Percentiles rank a stretch among this genome's conserved stretches.
These are phyloP conservation scores for Drosophila simulans DNA, from an alignment of 1,140 invertebrate genomes.

Conservation along the genomic window DNA sequence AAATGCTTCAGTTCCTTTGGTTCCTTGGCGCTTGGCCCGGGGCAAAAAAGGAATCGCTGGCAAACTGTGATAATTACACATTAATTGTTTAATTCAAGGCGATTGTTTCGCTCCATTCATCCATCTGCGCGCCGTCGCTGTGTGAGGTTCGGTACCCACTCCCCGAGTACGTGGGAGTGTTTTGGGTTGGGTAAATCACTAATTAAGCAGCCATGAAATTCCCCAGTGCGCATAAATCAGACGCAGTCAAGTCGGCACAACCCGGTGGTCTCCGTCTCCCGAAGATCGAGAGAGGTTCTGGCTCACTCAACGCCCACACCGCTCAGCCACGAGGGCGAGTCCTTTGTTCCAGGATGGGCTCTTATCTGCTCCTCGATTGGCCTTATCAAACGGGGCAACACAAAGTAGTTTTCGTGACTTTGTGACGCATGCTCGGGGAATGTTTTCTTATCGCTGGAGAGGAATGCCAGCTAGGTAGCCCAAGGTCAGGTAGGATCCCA, in stretches of 20 bases:
- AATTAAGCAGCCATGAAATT: slow-evolving; percentile 72
- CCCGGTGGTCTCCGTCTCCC: slow-evolving; percentile 42
- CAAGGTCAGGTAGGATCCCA: slow-evolving; percentile 34
- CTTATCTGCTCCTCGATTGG: slow-evolving; percentile 6
- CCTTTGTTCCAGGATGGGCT: slow-evolving; percentile 45
- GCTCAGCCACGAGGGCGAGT: slow-evolving; percentile 10
- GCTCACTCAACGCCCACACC: slow-evolving; percentile 33
- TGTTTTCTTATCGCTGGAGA: slow-evolving; percentile 34
- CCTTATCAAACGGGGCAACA: slow-evolving; percentile 35
- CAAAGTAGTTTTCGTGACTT: slow-evolving; percentile 33
- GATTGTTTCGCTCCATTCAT: slow-evolving; percentile 56
- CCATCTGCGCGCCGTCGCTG: slow-evolving; percentile 41
- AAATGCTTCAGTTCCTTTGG: slow-evolving; percentile 16
- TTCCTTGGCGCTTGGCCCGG: slow-evolving; percentile 45
- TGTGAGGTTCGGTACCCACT: slow-evolving; percentile 62
- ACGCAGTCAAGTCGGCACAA: slow-evolving; percentile 26
- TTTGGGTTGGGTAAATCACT: slow-evolving; percentile 56
- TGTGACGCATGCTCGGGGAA: slow-evolving; percentile 61
- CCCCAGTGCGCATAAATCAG: slow-evolving; percentile 58
- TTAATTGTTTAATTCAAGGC: slow-evolving; percentile 77
- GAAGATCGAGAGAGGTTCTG: slow-evolving; percentile 10
- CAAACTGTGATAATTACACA: slow-evolving; percentile 81
- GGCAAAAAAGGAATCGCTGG: slow-evolving; percentile 48
- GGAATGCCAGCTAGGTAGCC: slow-evolving; percentile 31
- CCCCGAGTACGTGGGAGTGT: slow-evolving; percentile 52